Evolutionary conservation across 1,140 invertebrate species (phyloP).

Genomic region (Camponotus pennsylvanicus): DNA sequence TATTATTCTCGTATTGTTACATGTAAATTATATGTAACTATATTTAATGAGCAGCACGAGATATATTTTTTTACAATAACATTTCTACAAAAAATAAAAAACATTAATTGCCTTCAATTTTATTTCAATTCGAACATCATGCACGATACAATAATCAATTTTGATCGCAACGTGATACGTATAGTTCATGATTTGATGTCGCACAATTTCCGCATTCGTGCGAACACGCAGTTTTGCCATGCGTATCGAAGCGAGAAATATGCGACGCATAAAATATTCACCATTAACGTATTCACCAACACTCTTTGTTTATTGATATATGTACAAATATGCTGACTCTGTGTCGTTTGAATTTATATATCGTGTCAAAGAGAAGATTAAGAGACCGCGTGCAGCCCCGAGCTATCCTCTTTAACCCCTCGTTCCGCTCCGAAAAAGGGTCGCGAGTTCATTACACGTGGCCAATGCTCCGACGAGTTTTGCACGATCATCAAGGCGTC

Average conservation of each 20-base stretch:
- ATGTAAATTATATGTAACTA: neutral
- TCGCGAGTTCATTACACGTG: conserved; percentile 47
- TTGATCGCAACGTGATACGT: neutral
- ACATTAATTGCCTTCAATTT: neutral
- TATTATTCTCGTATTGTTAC: neutral
- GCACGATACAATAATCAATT: neutral
- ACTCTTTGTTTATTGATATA: neutral
- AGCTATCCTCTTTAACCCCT: conserved; percentile 54
- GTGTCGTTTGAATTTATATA: neutral
- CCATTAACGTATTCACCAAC: neutral
- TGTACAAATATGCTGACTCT: neutral
- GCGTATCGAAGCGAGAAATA: neutral
- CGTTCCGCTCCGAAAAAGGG: conserved; percentile 34
- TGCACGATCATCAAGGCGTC: neutral
- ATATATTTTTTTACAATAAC: neutral
- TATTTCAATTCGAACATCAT: neutral
- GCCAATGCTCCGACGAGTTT: neutral
- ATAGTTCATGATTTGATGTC: neutral
- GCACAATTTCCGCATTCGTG: conserved; percentile 4
- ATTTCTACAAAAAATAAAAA: neutral
- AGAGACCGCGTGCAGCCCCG: neutral
- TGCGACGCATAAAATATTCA: neutral
- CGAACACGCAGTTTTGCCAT: neutral
- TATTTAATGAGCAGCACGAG: neutral
- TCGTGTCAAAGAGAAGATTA: neutral